Evolutionary conservation across 2,113 vertebrate genomes (phyloP), one percentile per base, ranked within the genome.

Genomic region (Silurus glanis): DNA sequence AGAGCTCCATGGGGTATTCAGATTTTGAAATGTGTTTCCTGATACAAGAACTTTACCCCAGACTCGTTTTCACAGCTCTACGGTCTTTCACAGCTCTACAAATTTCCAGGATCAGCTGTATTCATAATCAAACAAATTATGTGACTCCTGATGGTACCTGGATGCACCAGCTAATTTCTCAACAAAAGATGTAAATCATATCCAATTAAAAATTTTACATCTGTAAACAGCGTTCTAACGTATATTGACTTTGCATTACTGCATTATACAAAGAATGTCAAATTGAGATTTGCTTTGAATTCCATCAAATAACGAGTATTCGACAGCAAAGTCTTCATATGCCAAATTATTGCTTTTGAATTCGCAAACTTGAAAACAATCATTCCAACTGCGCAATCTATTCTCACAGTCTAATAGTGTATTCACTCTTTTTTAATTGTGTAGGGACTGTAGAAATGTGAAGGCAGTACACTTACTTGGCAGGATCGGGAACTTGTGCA

Each of bases 401-500:
- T 75, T n/a, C 49, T 76, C 17, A 25, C 45, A 47, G 12, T 17
- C 47, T 21, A n/a, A 14, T 2, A 13, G 55, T 56, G 75, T 55
- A 9, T 56, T 56, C 13, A 28, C 6, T 21, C 19, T 51, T 47
- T 23, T 51, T 12, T 58, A 8, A 10, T 51, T 14, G 21, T 45
- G 19, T 56, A 21, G 25, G 0, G 51, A 37, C 7, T 25, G 53
- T 47, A 19, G n/a, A n/a, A 28, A 21, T 55, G 47, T 16, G 0
- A 53, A 47, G 62, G 6, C 12, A n/a, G 25, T 17, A 9, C 7
- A 94, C 97, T 94, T 95, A 99, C 98, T 99, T 99, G 94, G 96
- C 96, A 86, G 98, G 98, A 87, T 99, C 98, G 13, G 98, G 98
- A 95, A 97, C 97, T 89, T 99, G 97, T 58, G 97, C 98, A 90